phyloP scores from a whole-genome alignment of 1,140 invertebrate genomes.

The Lepidotrigona ventralis region DNA sequence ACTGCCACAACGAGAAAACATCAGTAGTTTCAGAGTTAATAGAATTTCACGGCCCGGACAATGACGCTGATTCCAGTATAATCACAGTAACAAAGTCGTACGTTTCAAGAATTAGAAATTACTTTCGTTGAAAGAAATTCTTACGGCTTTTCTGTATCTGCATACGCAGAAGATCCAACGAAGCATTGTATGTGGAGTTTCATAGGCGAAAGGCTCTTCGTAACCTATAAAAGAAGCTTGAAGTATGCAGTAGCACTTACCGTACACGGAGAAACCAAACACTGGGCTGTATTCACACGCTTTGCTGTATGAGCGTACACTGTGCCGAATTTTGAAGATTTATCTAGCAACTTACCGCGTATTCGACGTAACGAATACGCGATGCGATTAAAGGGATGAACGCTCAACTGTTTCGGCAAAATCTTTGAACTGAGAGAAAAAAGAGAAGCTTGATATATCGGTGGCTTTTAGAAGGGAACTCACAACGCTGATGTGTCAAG shows the following conservation, averaged over 20 bases:
- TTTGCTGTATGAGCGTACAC: slow-evolving; percentile 13
- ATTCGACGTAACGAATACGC: slow-evolving; percentile 17
- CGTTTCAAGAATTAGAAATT: too few relatives aligned
- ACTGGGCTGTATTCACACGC: slow-evolving; percentile 35
- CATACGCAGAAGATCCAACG: background rate
- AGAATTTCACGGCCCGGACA: too few relatives aligned
- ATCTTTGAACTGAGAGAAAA: slow-evolving; percentile 3
- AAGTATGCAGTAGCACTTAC: too few relatives aligned
- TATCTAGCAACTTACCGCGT: slow-evolving; percentile 36
- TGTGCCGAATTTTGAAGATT: background rate
- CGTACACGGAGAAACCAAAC: slow-evolving; percentile 11
- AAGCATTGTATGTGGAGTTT: slow-evolving; percentile 24
- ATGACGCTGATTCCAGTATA: too few relatives aligned
- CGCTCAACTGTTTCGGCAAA: slow-evolving; percentile 62
- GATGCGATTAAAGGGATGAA: slow-evolving; percentile 58
- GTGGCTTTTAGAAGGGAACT: slow-evolving; percentile 16
- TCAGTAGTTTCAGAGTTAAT: background rate
- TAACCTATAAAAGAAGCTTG: slow-evolving; percentile 59
- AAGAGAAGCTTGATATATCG: slow-evolving; percentile 20
- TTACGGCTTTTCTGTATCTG: slow-evolving; percentile 3
- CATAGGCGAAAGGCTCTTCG: slow-evolving; percentile 40
- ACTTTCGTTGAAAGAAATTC: too few relatives aligned
- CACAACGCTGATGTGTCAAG: slow-evolving; percentile 28
- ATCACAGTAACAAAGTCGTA: too few relatives aligned
- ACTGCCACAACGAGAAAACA: background rate